These are phyloP conservation scores for Brachionus angularis DNA, from an alignment of 1,140 invertebrate species.

Conservation along the genomic window DNA sequence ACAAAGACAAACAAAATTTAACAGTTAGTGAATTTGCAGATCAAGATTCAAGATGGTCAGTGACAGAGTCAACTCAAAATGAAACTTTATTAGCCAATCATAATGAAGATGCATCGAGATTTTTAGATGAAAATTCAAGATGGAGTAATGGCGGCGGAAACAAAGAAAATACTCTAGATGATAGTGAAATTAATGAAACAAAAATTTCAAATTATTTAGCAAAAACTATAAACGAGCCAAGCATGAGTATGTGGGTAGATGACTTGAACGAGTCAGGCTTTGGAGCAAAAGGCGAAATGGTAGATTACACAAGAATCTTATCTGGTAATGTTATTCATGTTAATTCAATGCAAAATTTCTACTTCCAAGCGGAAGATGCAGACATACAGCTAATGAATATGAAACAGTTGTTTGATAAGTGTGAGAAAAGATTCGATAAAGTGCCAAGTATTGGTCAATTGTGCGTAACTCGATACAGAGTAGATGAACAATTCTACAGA, in stretches of 20 bases:
- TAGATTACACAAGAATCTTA: background rate
- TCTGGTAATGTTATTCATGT: constrained; percentile 15
- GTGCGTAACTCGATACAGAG: constrained; percentile 3
- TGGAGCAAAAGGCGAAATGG: background rate
- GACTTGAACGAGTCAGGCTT: constrained; percentile 10
- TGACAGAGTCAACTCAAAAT: background rate
- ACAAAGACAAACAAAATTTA: background rate
- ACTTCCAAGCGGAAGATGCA: constrained; percentile 22
- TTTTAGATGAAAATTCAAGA: background rate
- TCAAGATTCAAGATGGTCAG: background rate
- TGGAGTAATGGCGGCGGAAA: too few species aligned
- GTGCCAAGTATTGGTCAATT: background rate
- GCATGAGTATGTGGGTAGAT: background rate
- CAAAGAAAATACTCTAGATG: background rate
- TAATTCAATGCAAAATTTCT: constrained; percentile 38
- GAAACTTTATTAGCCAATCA: background rate
- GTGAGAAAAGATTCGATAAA: background rate
- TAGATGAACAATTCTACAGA: constrained; percentile 21
- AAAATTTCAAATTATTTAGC: too few species aligned
- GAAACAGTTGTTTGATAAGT: constrained; percentile 26
- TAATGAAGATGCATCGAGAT: background rate
- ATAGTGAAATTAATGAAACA: background rate
- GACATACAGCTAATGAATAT: constrained; percentile 33
- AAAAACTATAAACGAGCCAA: background rate
- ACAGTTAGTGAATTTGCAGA: background rate